Evolutionary conservation across 2,797 vertebrate genomes (phyloP).

Genomic region (Epinephelus malabaricus): DNA sequence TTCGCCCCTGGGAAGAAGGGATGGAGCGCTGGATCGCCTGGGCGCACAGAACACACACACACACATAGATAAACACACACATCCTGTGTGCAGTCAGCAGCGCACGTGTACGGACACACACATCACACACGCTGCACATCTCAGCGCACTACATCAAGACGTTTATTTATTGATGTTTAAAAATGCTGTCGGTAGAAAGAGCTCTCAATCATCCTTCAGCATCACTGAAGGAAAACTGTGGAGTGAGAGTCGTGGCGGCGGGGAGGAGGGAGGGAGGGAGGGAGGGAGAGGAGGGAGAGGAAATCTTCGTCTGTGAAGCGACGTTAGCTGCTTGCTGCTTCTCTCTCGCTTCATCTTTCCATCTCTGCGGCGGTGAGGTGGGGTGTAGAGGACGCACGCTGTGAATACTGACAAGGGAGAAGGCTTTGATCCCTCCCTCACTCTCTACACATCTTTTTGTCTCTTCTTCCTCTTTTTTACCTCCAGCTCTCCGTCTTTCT

Average conservation of each 20-base stretch:
- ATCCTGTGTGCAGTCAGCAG: not conserved
- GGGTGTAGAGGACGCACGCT: conserved; percentile 51
- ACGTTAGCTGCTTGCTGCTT: conserved; percentile 48
- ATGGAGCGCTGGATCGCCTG: conserved; percentile 38
- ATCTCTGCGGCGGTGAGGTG: conserved; percentile 56
- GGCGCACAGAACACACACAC: not conserved
- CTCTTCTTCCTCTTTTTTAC: conserved; percentile 24
- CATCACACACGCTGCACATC: conserved; percentile 3
- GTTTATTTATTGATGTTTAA: conserved; percentile 78
- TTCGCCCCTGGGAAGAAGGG: conserved; percentile 52
- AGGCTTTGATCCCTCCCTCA: conserved; percentile 64
- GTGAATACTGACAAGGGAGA: conserved; percentile 71
- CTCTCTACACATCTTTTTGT: conserved; percentile 31
- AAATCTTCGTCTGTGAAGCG: conserved; percentile 56
- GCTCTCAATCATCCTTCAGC: conserved; percentile 73
- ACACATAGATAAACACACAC: conserved; percentile 18
- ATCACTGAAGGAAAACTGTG: conserved; percentile 53
- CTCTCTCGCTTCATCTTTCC: conserved; percentile 56
- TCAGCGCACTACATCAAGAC: conserved; percentile 44
- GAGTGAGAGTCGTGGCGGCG: conserved; percentile 10
- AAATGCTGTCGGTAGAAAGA: conserved; percentile 60
- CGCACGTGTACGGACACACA: conserved; percentile 4
- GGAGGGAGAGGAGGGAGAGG: not conserved
- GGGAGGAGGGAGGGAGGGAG: not conserved
- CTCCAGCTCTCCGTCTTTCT: not conserved